Evolutionary conservation across 1,140 invertebrate genomes (phyloP).

Genomic region (Papilio polytes): DNA sequence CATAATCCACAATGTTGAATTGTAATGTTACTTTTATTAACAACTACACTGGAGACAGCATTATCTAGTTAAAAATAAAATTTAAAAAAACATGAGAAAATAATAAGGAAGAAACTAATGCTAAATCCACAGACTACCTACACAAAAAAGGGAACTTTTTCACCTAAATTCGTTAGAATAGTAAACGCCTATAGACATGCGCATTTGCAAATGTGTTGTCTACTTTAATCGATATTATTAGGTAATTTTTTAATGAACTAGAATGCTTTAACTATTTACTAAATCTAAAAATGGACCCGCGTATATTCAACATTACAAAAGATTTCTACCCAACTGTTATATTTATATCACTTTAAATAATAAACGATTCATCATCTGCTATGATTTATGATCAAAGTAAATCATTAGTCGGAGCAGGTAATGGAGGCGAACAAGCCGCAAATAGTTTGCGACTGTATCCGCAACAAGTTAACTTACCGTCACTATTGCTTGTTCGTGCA

Average conservation of each 20-base stretch:
- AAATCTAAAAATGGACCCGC: background rate
- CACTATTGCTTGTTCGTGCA: constrained; percentile 9
- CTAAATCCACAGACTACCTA: too few species aligned
- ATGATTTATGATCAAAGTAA: constrained; percentile 28
- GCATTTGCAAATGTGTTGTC: too few species aligned
- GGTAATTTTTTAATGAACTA: background rate
- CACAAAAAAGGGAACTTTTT: too few species aligned
- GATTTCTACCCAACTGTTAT: background rate
- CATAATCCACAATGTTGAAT: too few species aligned
- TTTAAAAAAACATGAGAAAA: too few species aligned
- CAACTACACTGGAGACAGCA: too few species aligned
- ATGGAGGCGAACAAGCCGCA: constrained; percentile 4
- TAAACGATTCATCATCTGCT: constrained; percentile 1
- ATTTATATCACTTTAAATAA: background rate
- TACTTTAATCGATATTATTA: background rate
- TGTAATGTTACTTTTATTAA: too few species aligned
- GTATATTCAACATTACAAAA: too few species aligned
- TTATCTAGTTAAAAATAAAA: too few species aligned
- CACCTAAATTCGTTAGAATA: too few species aligned
- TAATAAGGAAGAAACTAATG: too few species aligned
- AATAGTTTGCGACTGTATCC: constrained; percentile 15
- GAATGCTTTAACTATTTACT: background rate
- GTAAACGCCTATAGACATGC: too few species aligned
- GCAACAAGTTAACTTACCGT: constrained; percentile 21
- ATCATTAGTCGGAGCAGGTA: background rate